Conservation (phyloP, 2,113 vertebrate genomes). For the Sinocyclocheilus rhinocerous region DNA sequence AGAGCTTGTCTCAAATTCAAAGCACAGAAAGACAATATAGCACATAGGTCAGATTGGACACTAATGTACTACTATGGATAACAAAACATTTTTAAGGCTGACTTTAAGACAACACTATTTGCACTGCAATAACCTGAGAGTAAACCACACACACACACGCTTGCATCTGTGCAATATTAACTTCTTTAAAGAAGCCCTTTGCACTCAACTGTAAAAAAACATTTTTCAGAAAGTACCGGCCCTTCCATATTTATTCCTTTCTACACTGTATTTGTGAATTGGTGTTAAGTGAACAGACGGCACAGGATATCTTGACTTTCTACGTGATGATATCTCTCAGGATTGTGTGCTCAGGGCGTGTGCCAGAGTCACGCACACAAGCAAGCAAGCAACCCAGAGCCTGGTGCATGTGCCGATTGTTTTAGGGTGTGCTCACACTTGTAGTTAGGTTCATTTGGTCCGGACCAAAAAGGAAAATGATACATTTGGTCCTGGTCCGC, state of each 20-base stretch:
- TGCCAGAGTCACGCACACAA: background rate
- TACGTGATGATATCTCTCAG: background rate
- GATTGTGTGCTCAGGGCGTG: conserved; percentile 17
- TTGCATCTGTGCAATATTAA: background rate
- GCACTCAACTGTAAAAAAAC: background rate
- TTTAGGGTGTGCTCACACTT: too few relatives aligned
- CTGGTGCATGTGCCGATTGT: background rate
- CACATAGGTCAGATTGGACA: background rate
- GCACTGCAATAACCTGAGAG: background rate
- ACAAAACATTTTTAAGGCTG: background rate
- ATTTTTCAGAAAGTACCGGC: background rate
- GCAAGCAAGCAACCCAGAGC: background rate
- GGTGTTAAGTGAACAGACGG: background rate
- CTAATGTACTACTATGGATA: background rate
- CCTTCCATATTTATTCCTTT: background rate
- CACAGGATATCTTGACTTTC: background rate
- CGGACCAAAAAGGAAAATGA: too few relatives aligned
- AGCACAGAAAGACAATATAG: background rate
- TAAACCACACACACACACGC: background rate
- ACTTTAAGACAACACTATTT: background rate
- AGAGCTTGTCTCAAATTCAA: background rate
- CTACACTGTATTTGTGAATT: background rate
- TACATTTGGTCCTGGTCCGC: too few relatives aligned
- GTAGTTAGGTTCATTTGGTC: too few relatives aligned
- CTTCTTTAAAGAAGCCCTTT: background rate